phyloP scores from a whole-genome alignment of 2,113 vertebrate species.

The Tichodroma muraria region DNA sequence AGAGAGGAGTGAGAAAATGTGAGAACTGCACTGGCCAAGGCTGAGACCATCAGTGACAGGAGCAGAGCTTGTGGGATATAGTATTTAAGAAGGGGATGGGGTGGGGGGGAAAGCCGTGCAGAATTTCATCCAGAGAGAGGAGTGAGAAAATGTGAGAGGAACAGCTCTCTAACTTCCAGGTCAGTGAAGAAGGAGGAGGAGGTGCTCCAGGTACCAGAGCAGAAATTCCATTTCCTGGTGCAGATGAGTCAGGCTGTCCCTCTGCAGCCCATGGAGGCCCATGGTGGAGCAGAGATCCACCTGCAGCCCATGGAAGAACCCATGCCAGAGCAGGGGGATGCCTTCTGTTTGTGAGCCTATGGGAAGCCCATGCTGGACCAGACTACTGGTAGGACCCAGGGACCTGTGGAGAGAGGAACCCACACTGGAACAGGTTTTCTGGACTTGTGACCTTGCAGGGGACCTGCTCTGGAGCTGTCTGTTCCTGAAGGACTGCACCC shows the following conservation, averaged over 20 bases:
- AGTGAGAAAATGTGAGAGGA: neutral
- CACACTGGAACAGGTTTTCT: neutral
- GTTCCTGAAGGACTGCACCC: neutral
- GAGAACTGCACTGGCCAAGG: neutral
- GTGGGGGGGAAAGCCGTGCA: fast-evolving
- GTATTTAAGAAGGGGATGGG: neutral
- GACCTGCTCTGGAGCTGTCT: neutral
- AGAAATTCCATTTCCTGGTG: neutral
- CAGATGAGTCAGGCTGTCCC: neutral
- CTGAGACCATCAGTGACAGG: neutral
- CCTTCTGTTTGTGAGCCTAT: neutral
- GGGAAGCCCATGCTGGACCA: neutral
- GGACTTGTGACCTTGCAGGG: neutral
- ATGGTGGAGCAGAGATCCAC: no score
- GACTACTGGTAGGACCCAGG: neutral
- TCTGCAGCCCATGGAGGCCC: neutral
- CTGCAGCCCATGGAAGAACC: no score
- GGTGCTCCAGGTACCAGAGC: fast-evolving
- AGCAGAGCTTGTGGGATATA: neutral
- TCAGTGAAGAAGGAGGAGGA: neutral
- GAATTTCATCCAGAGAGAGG: neutral
- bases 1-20: neutral
- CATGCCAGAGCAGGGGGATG: neutral
- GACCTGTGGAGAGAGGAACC: neutral
- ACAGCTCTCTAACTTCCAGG: neutral